Evolutionary conservation across 2,888 invertebrate genomes (phyloP).

Genomic region (Orthosia gracilis): DNA sequence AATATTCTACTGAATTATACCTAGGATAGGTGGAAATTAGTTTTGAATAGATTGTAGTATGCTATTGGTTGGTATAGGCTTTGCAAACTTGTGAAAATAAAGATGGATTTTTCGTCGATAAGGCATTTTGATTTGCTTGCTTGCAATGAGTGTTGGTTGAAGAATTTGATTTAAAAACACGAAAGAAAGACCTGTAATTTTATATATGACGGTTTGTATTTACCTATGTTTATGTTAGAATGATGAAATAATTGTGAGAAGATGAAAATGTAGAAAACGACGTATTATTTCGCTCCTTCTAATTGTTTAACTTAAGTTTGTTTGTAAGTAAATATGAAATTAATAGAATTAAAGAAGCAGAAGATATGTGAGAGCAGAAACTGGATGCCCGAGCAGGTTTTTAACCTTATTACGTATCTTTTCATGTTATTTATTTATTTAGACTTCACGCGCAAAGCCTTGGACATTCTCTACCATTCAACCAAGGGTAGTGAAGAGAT

Average conservation of each 20-base stretch:
- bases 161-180: not conserved
- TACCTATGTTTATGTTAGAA: not conserved
- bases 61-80: conserved; percentile 12
- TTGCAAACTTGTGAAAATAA: not conserved
- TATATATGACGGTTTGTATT: too few species aligned
- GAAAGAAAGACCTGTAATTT: not conserved
- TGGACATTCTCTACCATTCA: too few species aligned
- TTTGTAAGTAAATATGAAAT: not conserved
- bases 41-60: conserved; percentile 35
- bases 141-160: not conserved
- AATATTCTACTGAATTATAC: conserved; percentile 59
- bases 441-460: too few species aligned
- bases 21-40: conserved; percentile 55
- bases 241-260: not conserved
- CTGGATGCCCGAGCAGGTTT: not conserved
- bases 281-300: not conserved
- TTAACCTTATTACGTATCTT: too few species aligned
- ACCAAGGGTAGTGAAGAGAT: too few species aligned
- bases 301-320: too few species aligned
- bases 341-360: too few species aligned
- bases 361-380: not conserved
- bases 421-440: too few species aligned
- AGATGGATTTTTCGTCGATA: not conserved
- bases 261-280: not conserved
- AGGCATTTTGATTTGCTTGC: not conserved